Conservation (phyloP, 2,797 vertebrate species). For the Syndactyla subalaris region DNA sequence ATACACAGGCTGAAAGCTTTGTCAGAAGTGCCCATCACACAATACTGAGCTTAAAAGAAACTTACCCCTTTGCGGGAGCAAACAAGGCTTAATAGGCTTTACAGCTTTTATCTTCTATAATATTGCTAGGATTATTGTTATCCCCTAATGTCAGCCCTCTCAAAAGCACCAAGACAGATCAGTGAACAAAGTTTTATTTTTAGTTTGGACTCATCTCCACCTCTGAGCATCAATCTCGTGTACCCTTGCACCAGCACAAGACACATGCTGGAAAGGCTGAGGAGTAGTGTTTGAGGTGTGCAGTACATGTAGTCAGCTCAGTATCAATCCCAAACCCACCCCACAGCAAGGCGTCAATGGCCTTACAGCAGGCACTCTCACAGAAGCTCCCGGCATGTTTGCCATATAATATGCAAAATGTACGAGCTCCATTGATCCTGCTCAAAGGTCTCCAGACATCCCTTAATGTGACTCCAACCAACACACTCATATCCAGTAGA, state of each 20-base stretch:
- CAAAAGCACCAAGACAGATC: background rate
- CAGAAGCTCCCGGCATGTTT: background rate
- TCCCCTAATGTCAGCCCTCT: background rate
- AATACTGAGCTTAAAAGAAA: background rate
- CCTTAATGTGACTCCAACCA: background rate
- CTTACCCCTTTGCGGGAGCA: background rate
- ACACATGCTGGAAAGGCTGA: background rate
- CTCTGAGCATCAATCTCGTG: background rate
- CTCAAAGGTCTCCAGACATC: background rate
- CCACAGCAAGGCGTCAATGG: background rate
- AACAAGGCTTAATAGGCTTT: background rate
- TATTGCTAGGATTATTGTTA: background rate
- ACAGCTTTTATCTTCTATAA: background rate
- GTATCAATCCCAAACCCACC: background rate
- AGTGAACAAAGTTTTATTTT: background rate
- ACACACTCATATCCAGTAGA: background rate
- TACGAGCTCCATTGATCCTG: background rate
- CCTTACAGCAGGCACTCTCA: background rate
- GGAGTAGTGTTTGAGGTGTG: background rate
- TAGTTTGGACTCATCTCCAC: background rate
- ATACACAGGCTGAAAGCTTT: background rate
- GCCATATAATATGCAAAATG: background rate
- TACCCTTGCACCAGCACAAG: background rate
- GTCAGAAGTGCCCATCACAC: background rate
- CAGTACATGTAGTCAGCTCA: background rate